A percentile compares a stretch with the other conserved stretches of the same genome.
Evolutionary conservation across 2,797 vertebrate species (phyloP).

Genomic region (Spinus olivaceus): DNA sequence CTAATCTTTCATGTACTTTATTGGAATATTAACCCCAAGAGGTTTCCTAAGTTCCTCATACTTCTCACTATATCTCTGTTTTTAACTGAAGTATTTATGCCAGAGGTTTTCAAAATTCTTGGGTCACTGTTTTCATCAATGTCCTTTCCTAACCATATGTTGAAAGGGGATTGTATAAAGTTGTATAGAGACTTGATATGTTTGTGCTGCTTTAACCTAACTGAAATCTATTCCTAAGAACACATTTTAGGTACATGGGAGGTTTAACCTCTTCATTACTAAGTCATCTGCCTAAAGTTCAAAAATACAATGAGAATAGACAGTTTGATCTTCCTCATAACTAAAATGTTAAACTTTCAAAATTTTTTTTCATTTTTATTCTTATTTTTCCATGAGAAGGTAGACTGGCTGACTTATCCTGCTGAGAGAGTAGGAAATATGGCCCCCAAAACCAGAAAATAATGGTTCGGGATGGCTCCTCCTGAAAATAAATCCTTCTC

Average conservation of each 20-base stretch:
- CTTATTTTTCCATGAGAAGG: background rate
- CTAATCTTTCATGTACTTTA: conserved; percentile 64
- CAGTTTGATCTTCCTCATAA: background rate
- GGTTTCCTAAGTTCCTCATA: conserved; percentile 33
- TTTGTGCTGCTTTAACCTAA: background rate
- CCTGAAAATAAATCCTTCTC: background rate
- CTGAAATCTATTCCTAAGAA: background rate
- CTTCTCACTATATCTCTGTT: conserved; percentile 55
- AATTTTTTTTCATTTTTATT: background rate
- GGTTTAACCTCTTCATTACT: background rate
- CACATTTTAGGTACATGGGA: background rate
- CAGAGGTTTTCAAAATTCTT: conserved; percentile 39
- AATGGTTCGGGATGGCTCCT: background rate
- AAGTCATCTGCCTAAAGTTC: background rate
- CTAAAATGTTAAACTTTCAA: background rate
- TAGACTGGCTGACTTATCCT: background rate
- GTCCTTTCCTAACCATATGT: background rate
- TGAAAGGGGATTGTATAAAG: background rate
- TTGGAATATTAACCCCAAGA: conserved; percentile 59
- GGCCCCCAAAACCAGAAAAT: background rate
- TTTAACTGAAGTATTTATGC: conserved; percentile 36
- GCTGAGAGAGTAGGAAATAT: background rate
- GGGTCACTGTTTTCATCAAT: conserved; percentile 39
- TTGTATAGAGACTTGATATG: background rate
- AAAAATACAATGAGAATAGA: background rate